Conservation (phyloP, 2,888 invertebrate species). For the Aleiodes alternator region DNA sequence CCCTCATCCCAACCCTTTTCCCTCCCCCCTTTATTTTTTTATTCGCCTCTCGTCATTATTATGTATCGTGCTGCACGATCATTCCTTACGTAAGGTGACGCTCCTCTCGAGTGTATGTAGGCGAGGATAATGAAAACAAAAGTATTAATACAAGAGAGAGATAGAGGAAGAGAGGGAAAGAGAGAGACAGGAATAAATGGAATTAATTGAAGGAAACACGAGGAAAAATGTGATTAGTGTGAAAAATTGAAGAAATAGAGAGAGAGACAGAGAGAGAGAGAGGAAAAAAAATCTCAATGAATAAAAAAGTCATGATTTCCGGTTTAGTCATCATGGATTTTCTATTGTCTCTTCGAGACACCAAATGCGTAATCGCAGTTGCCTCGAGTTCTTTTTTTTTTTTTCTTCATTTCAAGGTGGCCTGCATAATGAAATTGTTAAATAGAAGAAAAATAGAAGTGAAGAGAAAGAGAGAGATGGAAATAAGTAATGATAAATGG, state of each 20-base stretch:
- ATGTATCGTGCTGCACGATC: constrained; percentile 60
- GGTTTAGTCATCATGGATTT: constrained; percentile 53
- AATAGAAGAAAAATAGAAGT: constrained; percentile 26
- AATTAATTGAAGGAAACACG: constrained; percentile 17
- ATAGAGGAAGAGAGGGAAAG: neutral
- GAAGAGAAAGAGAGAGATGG: constrained; percentile 30
- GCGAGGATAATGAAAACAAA: constrained; percentile 42
- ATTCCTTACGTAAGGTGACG: constrained; percentile 56
- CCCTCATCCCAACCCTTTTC: constrained; percentile 5
- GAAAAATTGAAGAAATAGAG: constrained; percentile 6
- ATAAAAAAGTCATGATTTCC: constrained; percentile 54
- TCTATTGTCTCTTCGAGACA: constrained; percentile 53
- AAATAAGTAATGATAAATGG: constrained; percentile 36
- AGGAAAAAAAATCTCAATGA: constrained; percentile 42
- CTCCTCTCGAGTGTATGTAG: constrained; percentile 48
- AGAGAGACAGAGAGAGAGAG: neutral
- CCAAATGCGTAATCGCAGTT: constrained; percentile 58
- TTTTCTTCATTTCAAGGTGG: constrained; percentile 55
- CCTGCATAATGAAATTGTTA: constrained; percentile 56
- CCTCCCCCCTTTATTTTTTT: constrained; percentile 27
- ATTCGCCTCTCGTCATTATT: constrained; percentile 51
- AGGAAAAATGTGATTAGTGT: constrained; percentile 22
- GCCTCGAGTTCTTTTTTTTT: constrained; percentile 43
- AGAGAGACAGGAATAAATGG: neutral
- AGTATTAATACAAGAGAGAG: constrained; percentile 32